These are phyloP conservation scores for Chionoecetes opilio DNA, from an alignment of 1,140 invertebrate genomes.

Conservation along the genomic window DNA sequence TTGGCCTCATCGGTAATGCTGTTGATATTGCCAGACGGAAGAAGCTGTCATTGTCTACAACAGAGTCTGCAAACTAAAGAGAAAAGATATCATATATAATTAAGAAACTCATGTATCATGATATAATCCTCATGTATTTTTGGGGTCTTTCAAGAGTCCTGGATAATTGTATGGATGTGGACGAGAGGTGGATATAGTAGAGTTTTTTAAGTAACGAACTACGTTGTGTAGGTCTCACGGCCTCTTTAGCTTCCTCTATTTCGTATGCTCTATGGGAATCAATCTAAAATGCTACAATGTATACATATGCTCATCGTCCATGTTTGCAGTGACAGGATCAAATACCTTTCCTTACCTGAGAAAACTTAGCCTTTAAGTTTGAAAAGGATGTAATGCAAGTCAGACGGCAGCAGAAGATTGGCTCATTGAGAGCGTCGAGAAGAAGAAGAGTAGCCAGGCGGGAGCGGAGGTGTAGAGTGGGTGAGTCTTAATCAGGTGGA, in stretches of 20 bases:
- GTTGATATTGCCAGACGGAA: conserved; percentile 84
- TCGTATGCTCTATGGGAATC: too few relatives aligned
- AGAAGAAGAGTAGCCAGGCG: conserved; percentile 85
- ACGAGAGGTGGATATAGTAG: too few relatives aligned
- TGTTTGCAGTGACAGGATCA: too few relatives aligned
- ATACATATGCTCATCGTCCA: too few relatives aligned
- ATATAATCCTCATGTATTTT: too few relatives aligned
- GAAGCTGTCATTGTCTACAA: conserved; percentile 83
- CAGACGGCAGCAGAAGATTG: conserved; percentile 85
- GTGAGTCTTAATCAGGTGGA: conserved; percentile 85
- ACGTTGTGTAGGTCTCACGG: too few relatives aligned
- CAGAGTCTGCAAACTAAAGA: conserved; percentile 81
- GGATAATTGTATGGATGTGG: too few relatives aligned
- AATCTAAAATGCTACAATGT: too few relatives aligned
- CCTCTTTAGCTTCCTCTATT: too few relatives aligned
- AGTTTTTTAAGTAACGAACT: too few relatives aligned
- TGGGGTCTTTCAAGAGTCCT: too few relatives aligned
- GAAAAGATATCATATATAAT: conserved; percentile 36
- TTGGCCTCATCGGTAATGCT: conserved; percentile 83
- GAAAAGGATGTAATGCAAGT: conserved; percentile 85
- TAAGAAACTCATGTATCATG: neutral
- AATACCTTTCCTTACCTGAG: conserved; percentile 81
- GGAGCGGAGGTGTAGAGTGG: conserved; percentile 84
- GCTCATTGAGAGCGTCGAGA: conserved; percentile 86
- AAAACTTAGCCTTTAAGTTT: conserved; percentile 85